Evolutionary conservation across 1,140 invertebrate species (phyloP), one percentile per base, ranked within the genome.

Genomic region (Nasonia longicornis): DNA sequence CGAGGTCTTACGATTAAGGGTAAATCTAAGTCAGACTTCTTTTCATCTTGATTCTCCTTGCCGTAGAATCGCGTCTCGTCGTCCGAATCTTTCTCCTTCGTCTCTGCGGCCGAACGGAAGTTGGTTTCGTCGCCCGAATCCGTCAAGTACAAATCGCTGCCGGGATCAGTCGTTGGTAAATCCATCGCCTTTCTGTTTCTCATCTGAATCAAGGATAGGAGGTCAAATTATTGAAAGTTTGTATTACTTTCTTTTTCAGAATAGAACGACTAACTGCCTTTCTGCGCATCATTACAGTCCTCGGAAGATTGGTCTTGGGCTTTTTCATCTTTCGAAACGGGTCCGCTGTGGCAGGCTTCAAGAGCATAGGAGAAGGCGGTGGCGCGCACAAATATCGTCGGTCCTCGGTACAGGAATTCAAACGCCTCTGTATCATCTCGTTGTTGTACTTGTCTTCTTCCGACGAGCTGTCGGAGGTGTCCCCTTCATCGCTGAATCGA

Each of bases 401-500:
- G 74, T 82, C 80, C 64, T 84, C 84, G 20, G 70, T 67, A 74
- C 63, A 76, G 0, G n/a, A 8, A n/a, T 45, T 69, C 20, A 67
- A 45, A n/a, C 67, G 45, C 63, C n/a, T 86, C 80, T 20, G 79
- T 42, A 52, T 83, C 64, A 64, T 73, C 22, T 84, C 84, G n/a
- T 80, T 84, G 20, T 73, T 81, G 79, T 79, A 86, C 66, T 80
- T 87, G 4, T 87, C 88, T 58, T 92, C 91, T 35, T 91, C 91
- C n/a, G 88, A 93, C 82, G 93, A 93, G 82, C 93, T 94, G 31
- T 93, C 94, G 26, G 94, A 95, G n/a, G 94, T 93, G 83, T 95
- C 94, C 22, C 95, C 95, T 88, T 95, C 95, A 85, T 95, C 95
- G 89, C 95, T 96, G 84, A 48, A 77, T 76, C 3, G 2, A 77